Conservation (phyloP, 1,140 invertebrate genomes). For the Heliconius eleuchia region DNA sequence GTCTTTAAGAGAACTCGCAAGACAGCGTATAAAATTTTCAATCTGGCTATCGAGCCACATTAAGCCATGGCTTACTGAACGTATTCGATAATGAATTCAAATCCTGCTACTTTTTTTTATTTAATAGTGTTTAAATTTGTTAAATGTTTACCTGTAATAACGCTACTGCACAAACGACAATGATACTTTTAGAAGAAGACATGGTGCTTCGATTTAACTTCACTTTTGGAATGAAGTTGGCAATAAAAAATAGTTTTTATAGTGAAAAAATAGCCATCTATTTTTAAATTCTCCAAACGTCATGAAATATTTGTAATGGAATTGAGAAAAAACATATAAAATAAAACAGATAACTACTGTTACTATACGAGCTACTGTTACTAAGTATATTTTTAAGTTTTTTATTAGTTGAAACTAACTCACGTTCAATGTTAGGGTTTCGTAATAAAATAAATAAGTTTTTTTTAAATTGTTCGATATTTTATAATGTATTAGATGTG, state of each 20-base stretch:
- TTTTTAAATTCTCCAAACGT: neutral
- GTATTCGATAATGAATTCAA: too few species aligned
- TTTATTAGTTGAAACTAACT: neutral
- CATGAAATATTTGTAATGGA: neutral
- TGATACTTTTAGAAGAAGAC: neutral
- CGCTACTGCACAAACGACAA: neutral
- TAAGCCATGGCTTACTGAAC: too few species aligned
- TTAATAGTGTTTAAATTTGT: too few species aligned
- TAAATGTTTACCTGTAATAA: slow-evolving; percentile 15
- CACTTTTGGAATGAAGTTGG: slow-evolving; percentile 13
- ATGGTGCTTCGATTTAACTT: slow-evolving; percentile 10
- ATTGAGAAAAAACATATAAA: neutral
- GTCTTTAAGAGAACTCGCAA: too few species aligned
- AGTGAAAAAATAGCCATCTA: neutral
- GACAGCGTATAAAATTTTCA: too few species aligned
- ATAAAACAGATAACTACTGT: neutral
- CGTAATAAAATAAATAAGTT: neutral
- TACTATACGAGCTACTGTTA: neutral
- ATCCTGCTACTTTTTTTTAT: too few species aligned
- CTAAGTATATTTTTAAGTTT: neutral
- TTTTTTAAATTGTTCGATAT: too few species aligned
- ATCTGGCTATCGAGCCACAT: too few species aligned
- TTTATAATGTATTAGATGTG: too few species aligned
- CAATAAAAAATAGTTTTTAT: neutral
- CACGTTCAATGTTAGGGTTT: neutral